phyloP scores from a whole-genome alignment of 2,797 vertebrate species.

The Columba guinea region DNA sequence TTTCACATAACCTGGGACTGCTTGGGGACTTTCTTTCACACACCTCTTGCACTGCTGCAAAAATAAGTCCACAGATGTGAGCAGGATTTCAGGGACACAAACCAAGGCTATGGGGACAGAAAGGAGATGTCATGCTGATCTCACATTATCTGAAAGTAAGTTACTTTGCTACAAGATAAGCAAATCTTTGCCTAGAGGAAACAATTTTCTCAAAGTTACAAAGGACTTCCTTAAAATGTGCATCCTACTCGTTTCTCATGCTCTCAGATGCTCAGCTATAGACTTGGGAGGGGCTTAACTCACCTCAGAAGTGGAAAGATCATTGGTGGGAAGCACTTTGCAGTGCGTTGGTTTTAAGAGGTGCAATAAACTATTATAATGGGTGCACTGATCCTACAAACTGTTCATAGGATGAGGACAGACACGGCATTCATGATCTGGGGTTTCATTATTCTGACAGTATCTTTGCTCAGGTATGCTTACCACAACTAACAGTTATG shows the following conservation, averaged over 20 bases:
- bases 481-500: not conserved
- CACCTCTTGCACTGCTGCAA: not conserved
- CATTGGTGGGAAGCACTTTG: not conserved
- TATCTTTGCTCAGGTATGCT: not conserved
- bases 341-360: not conserved
- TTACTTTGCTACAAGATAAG: not conserved
- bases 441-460: not conserved
- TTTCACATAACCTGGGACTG: not conserved
- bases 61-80: not conserved
- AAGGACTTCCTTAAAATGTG: not conserved
- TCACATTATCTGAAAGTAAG: not conserved
- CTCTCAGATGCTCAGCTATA: not conserved
- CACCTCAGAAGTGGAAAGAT: not conserved
- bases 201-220: not conserved
- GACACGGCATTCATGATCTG: not conserved
- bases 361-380: not conserved
- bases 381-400: not conserved
- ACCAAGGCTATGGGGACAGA: not conserved
- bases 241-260: not conserved
- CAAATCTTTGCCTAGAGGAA: not conserved
- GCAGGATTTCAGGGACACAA: not conserved
- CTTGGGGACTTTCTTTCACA: not conserved
- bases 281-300: not conserved
- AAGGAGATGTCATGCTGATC: rapidly evolving
- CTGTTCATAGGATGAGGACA: not conserved